A percentile compares a stretch with the other conserved stretches of the same genome.
These are phyloP conservation scores for Antheraea mylitta DNA, from an alignment of 1,140 invertebrate species.

Conservation along the genomic window DNA sequence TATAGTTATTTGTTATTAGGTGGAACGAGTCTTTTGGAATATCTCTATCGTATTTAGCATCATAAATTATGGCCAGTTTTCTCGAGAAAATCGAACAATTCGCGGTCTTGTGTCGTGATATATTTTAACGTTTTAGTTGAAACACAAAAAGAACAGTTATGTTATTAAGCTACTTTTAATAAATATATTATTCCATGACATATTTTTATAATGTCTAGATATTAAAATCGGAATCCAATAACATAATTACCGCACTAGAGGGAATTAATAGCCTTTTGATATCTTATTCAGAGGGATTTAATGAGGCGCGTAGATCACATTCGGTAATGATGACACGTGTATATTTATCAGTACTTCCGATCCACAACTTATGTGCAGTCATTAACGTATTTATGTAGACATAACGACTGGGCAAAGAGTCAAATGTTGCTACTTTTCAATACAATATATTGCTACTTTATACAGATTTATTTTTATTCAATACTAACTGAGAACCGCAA, in stretches of 20 bases:
- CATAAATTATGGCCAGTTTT: conserved; percentile 12
- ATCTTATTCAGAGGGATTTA: conserved; percentile 73
- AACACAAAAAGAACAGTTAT: no score
- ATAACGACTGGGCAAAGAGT: conserved; percentile 67
- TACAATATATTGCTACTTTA: neutral
- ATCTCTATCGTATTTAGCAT: conserved; percentile 11
- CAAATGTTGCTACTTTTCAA: conserved; percentile 63
- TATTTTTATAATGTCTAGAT: conserved; percentile 32
- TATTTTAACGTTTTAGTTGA: no score
- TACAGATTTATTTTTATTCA: no score
- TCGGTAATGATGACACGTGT: conserved; percentile 65
- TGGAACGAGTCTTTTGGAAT: conserved; percentile 14
- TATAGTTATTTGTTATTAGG: conserved; percentile 18
- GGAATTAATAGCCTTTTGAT: conserved; percentile 62
- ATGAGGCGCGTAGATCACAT: conserved; percentile 71
- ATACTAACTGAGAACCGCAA: no score
- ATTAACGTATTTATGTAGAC: conserved; percentile 74
- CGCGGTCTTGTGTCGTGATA: no score
- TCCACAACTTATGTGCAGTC: conserved; percentile 65
- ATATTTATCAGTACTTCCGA: conserved; percentile 73
- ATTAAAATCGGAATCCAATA: conserved; percentile 64
- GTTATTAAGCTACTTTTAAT: neutral
- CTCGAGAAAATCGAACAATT: conserved; percentile 4
- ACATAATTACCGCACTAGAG: conserved; percentile 55
- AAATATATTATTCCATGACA: neutral